phyloP scores from a whole-genome alignment of 2,888 invertebrate species.

The Gisinianus flammeolus region DNA sequence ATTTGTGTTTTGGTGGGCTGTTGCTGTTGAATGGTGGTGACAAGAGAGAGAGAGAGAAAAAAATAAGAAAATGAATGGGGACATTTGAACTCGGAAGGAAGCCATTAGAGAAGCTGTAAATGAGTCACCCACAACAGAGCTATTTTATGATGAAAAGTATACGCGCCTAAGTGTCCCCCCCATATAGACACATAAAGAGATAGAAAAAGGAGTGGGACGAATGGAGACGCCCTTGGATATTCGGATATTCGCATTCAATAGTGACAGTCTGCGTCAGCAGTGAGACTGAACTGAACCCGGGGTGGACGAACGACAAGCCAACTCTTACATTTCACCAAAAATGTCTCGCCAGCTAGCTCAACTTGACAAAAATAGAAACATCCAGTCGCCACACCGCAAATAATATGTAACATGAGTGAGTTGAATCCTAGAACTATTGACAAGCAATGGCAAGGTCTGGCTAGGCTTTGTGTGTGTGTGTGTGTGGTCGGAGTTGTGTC shows the following conservation, averaged over 20 bases:
- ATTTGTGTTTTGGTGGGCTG: no score
- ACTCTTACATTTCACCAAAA: background rate
- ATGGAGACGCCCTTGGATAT: background rate
- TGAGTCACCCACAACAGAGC: slow-evolving; percentile 10
- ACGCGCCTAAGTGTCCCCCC: background rate
- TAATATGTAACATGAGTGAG: no score
- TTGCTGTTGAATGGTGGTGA: no score
- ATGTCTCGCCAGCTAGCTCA: background rate
- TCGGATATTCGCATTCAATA: background rate
- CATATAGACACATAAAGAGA: slow-evolving; percentile 6
- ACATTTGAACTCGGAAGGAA: background rate
- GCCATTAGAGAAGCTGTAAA: background rate
- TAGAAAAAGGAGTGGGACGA: no score
- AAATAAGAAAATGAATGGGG: background rate
- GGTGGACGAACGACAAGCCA: background rate
- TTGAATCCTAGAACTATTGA: no score
- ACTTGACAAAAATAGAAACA: background rate
- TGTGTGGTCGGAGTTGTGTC: no score
- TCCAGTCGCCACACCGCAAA: no score
- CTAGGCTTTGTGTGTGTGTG: no score
- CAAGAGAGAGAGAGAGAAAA: background rate
- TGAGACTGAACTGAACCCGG: no score
- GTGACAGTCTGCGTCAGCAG: no score
- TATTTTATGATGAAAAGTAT: background rate
- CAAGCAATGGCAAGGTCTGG: no score